phyloP scores from a whole-genome alignment of 2,797 vertebrate genomes.

The Leuciscus waleckii region DNA sequence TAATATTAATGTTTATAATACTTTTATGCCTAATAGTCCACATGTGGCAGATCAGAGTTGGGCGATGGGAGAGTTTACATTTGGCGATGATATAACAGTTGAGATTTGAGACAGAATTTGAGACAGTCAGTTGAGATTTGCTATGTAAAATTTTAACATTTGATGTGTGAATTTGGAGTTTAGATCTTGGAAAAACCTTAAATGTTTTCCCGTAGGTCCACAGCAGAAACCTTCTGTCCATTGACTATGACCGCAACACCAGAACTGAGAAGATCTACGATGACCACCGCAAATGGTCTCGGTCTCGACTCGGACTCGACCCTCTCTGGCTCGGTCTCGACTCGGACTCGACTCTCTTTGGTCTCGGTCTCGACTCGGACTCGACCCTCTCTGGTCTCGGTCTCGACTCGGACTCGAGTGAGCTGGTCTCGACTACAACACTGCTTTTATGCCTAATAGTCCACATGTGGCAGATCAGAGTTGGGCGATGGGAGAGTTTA shows the following conservation, averaged over 20 bases:
- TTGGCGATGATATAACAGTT: background rate
- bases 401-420: no score
- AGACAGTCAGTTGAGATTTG: background rate
- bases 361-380: no score
- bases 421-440: no score
- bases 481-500: background rate
- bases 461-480: background rate
- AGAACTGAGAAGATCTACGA: constrained; percentile 91
- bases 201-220: constrained; percentile 77
- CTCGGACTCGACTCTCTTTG: no score
- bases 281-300: constrained; percentile 89
- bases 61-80: background rate
- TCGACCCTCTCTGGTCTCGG: no score
- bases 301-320: no score
- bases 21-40: background rate
- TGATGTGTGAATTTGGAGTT: background rate
- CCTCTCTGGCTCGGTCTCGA: no score
- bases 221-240: constrained; percentile 86
- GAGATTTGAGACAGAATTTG: no score
- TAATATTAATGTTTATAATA: background rate
- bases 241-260: constrained; percentile 89
- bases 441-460: no score
- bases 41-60: background rate
- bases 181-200: background rate
- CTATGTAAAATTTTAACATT: background rate